A percentile compares a stretch with the other conserved stretches of the same genome.
Evolutionary conservation across 2,113 vertebrate genomes (phyloP).

Genomic region (Blennius ocellaris): DNA sequence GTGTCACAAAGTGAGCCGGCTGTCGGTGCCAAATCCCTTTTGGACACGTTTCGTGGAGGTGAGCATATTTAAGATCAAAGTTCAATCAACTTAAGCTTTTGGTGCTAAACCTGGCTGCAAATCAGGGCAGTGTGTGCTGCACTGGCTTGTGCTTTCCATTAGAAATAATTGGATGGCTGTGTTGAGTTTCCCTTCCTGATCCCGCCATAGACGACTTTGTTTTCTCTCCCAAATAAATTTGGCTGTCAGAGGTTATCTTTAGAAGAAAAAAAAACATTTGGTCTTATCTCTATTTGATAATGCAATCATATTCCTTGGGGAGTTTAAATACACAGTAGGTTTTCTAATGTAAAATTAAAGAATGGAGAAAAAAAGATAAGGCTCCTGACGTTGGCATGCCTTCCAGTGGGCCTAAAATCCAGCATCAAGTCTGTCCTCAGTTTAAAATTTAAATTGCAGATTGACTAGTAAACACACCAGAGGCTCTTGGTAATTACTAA

Average conservation of each 20-base stretch:
- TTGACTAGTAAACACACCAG: no score
- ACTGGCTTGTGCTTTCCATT: neutral
- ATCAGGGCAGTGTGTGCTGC: neutral
- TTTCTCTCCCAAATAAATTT: neutral
- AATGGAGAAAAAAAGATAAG: no score
- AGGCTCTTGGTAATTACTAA: no score
- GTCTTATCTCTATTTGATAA: no score
- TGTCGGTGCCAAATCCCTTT: neutral
- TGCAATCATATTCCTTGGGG: no score
- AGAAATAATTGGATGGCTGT: neutral
- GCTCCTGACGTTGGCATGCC: no score
- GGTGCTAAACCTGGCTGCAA: conserved; percentile 5
- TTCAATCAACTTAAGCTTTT: conserved; percentile 13
- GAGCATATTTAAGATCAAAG: conserved; percentile 7
- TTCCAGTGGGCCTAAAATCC: no score
- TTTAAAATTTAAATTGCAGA: no score
- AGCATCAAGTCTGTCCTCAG: no score
- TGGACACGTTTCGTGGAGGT: conserved; percentile 9
- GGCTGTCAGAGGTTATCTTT: neutral
- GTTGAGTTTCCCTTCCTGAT: no score
- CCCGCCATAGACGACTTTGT: neutral
- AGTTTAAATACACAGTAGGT: no score
- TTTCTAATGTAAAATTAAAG: no score
- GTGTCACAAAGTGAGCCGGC: conserved; percentile 1
- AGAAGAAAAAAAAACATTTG: neutral